Base-by-base conservation (phyloP, 2,888 invertebrate species). In the Leptinotarsa haldemani region DNA sequence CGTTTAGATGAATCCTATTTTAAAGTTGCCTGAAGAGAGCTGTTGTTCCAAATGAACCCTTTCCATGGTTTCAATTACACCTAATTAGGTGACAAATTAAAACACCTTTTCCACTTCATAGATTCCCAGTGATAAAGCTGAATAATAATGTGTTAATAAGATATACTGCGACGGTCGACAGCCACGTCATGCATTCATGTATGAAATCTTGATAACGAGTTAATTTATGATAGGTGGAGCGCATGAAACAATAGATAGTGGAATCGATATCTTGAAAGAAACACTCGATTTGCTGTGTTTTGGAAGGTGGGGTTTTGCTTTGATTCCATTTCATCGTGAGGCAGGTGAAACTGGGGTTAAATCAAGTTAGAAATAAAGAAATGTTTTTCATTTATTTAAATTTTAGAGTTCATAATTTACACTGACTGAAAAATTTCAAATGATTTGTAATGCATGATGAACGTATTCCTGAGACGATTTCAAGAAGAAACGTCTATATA, bases 141-240 rank as follows among this genome's bases (percentile, higher is more conserved):
- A 76, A 74, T 76, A 76, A 76, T 73, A 76, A 76, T 76, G 76
- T 76, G 76, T 74, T 76, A 69, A 73, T 73, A 76, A 76, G 76
- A 76, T 76, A 76, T 76, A 76, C 71, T 73, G 74, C 74, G 72
- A 75, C 74, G 30, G 61, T 4, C 68, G 56, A 56, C 68, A 76
- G 73, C 73, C 73, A 73, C 73, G 76, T 76, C 76, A 76, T 69
- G 73, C 69, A 76, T 74, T 56, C 68, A 25, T 56, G 68, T 68
- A 68, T 68, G 47, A 74, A 69, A 76, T 76, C 69, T 73, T 69
- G 76, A 76, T 76, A 76, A 74, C 66, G 47, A 63, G 56, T 68
- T 76, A 74, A 76, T 76, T 76, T 76, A 76, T 68, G 63, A 73
- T 58, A 56, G 65, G 22, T 63, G 65, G 71, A 40, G 40, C 30